Conservation (phyloP, 2,888 invertebrate genomes). For the Eulithis prunata region DNA sequence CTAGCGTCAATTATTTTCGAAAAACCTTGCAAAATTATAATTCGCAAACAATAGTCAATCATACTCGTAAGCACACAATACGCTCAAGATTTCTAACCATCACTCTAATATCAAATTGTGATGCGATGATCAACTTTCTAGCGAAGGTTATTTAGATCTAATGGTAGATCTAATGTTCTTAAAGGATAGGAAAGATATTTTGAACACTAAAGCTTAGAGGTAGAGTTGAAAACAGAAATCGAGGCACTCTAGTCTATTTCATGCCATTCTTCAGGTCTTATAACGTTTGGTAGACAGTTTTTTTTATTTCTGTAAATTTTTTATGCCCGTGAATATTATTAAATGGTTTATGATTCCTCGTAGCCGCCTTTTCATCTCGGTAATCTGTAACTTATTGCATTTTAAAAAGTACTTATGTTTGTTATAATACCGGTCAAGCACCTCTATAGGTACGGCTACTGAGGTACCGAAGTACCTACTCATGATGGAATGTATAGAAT, state of each 20-base stretch:
- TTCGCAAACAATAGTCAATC: conserved; percentile 32
- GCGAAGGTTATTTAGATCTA: conserved; percentile 54
- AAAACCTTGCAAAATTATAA: conserved; percentile 22
- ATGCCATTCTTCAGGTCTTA: not conserved
- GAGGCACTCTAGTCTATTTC: not conserved
- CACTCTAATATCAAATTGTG: conserved; percentile 48
- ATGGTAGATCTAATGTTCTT: conserved; percentile 47
- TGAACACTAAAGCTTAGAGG: not conserved
- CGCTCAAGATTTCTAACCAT: conserved; percentile 43
- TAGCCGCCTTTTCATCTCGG: not conserved
- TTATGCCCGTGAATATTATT: too few relatives aligned
- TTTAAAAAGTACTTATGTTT: not conserved
- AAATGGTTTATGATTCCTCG: too few relatives aligned
- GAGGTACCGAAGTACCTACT: too few relatives aligned
- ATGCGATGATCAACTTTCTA: conserved; percentile 61
- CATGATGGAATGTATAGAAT: too few relatives aligned
- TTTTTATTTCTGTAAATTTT: too few relatives aligned
- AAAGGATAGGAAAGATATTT: not conserved
- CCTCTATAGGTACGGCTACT: not conserved
- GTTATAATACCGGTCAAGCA: not conserved
- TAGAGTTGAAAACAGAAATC: not conserved
- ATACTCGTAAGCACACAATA: conserved; percentile 16
- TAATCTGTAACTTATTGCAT: not conserved
- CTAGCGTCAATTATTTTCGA: not conserved
- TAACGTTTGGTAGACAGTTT: too few relatives aligned